These are phyloP conservation scores for Anolis sagrei DNA, from an alignment of 2,113 vertebrate species.

Conservation along the genomic window DNA sequence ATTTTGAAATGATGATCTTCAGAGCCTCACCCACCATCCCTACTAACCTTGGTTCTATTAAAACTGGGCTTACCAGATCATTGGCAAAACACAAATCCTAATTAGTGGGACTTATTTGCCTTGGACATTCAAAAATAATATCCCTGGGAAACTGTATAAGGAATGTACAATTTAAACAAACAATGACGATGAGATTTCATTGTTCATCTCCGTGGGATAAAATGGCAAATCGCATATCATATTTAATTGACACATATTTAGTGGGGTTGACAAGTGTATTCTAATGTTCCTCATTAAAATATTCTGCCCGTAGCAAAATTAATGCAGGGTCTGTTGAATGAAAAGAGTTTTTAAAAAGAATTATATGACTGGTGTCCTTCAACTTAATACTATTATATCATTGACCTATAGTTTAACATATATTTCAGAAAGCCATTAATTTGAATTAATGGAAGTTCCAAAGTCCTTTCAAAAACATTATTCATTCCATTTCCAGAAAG, in stretches of 20 bases:
- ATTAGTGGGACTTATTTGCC: background rate
- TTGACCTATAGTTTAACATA: slow-evolving; percentile 57
- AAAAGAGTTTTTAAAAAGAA: slow-evolving; percentile 30
- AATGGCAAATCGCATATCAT: background rate
- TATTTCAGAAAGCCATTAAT: slow-evolving; percentile 50
- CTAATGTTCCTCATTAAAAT: background rate
- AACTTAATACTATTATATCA: slow-evolving; percentile 48
- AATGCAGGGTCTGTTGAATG: background rate
- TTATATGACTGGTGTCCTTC: slow-evolving; percentile 40
- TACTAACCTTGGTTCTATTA: background rate
- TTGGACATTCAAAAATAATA: background rate
- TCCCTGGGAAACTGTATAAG: background rate
- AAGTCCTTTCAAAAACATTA: slow-evolving; percentile 42
- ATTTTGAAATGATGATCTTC: background rate
- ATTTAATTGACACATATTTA: background rate
- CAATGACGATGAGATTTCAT: background rate
- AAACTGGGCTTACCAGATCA: background rate
- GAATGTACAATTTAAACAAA: background rate
- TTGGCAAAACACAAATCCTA: background rate
- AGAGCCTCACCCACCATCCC: background rate
- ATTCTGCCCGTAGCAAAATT: background rate
- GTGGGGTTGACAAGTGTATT: background rate
- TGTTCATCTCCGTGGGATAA: background rate
- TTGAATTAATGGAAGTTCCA: slow-evolving; percentile 58
- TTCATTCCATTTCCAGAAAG: slow-evolving; percentile 44